These are phyloP conservation scores for Bombycilla garrulus DNA, from an alignment of 2,113 vertebrate species.

Conservation along the genomic window DNA sequence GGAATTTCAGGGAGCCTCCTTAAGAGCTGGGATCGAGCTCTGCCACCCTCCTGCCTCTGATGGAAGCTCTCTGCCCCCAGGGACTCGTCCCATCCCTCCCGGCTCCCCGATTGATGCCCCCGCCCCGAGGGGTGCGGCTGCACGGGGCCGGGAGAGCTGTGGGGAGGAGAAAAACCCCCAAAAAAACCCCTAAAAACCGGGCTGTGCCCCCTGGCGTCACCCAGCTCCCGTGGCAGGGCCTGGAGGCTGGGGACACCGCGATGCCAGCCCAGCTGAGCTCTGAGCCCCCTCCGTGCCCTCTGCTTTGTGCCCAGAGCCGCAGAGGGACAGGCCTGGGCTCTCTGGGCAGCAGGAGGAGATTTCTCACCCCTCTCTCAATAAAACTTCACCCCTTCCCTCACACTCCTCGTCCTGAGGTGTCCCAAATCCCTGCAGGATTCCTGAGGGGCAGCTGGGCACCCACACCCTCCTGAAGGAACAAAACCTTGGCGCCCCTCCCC, in stretches of 20 bases:
- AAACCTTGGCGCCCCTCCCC: not conserved
- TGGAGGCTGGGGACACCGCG: not conserved
- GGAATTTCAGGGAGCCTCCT: not conserved
- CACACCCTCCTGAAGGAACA: not conserved
- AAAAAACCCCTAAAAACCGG: rapidly evolving
- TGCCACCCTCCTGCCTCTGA: not conserved
- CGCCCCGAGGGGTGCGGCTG: not conserved
- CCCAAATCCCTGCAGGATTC: not conserved
- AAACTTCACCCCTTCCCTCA: rapidly evolving
- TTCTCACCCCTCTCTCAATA: not conserved
- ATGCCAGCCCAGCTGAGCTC: not conserved
- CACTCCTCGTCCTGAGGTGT: not conserved
- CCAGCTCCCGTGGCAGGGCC: not conserved
- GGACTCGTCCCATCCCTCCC: not conserved
- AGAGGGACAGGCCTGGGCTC: not conserved
- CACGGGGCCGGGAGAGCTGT: rapidly evolving
- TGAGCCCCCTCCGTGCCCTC: not conserved
- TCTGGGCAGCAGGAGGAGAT: rapidly evolving
- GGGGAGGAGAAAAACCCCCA: not conserved
- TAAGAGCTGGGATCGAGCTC: not conserved
- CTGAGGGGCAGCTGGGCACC: not conserved
- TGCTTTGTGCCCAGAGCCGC: not conserved
- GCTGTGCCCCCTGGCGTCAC: not conserved
- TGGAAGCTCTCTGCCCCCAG: not conserved
- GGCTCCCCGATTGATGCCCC: rapidly evolving